phyloP scores from a whole-genome alignment of 2,113 vertebrate species.

The Turdus rufiventris region DNA sequence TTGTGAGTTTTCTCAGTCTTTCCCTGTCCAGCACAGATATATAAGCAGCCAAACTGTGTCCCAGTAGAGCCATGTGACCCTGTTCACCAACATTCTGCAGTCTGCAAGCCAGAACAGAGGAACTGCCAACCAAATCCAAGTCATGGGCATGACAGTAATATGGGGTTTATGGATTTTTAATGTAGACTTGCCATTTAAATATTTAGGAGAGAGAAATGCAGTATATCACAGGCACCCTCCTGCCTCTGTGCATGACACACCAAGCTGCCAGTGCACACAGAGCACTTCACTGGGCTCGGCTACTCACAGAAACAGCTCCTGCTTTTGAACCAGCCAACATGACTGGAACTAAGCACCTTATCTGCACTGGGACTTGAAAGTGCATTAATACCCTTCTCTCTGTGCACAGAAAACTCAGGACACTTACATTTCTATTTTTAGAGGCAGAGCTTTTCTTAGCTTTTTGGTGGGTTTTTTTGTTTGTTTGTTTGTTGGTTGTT shows the following conservation, averaged over 20 bases:
- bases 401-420: not conserved
- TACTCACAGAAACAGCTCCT: not conserved
- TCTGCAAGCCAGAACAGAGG: constrained; percentile 69
- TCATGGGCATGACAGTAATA: not conserved
- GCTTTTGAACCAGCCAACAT: not conserved
- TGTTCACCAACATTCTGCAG: constrained; percentile 89
- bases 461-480: not conserved
- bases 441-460: not conserved
- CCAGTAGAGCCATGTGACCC: constrained; percentile 92
- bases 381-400: not conserved
- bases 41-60: constrained; percentile 94
- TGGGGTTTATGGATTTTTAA: not conserved
- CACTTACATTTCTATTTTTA: not conserved
- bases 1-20: constrained; percentile 88
- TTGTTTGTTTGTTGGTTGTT: not conserved
- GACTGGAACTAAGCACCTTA: not conserved
- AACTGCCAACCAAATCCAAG: not conserved
- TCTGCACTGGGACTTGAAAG: not conserved
- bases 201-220: not conserved
- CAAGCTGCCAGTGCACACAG: not conserved
- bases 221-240: not conserved
- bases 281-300: not conserved
- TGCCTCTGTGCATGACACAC: not conserved
- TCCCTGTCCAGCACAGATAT: constrained; percentile 91
- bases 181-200: not conserved